These are phyloP conservation scores for Patella caerulea DNA, from an alignment of 2,888 invertebrate genomes.

Conservation along the genomic window DNA sequence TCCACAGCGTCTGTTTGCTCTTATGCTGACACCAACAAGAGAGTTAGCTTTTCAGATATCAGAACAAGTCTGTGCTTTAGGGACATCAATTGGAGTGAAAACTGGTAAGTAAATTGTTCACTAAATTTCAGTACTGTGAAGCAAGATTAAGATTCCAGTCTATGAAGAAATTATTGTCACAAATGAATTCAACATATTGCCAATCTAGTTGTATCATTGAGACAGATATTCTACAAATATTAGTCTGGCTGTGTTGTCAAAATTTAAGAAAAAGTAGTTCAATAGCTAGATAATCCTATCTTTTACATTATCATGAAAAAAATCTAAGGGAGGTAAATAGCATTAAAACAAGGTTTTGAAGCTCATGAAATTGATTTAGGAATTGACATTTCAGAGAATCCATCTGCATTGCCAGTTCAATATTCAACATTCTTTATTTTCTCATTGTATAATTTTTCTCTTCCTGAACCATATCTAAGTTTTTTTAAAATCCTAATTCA, in stretches of 20 bases:
- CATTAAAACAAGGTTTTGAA: not conserved
- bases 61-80: conserved; percentile 97
- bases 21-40: conserved; percentile 93
- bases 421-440: too few relatives aligned
- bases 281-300: too few relatives aligned
- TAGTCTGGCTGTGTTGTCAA: too few relatives aligned
- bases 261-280: not conserved
- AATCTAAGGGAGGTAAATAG: not conserved
- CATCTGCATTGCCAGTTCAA: too few relatives aligned
- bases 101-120: conserved; percentile 74
- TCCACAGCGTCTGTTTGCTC: conserved; percentile 89
- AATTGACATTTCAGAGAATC: too few relatives aligned
- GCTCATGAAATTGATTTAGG: too few relatives aligned
- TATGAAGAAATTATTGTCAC: not conserved
- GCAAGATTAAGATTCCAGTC: not conserved
- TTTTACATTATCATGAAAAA: too few relatives aligned
- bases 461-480: too few relatives aligned
- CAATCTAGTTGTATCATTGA: too few relatives aligned
- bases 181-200: not conserved
- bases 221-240: too few relatives aligned
- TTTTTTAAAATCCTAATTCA: too few relatives aligned
- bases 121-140: not conserved
- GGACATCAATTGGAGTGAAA: conserved; percentile 90
- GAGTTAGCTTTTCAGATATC: conserved; percentile 98
- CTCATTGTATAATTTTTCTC: too few relatives aligned